A percentile compares a stretch with the other conserved stretches of the same genome.
phyloP scores from a whole-genome alignment of 2,113 vertebrate genomes.

The Chamaea fasciata region DNA sequence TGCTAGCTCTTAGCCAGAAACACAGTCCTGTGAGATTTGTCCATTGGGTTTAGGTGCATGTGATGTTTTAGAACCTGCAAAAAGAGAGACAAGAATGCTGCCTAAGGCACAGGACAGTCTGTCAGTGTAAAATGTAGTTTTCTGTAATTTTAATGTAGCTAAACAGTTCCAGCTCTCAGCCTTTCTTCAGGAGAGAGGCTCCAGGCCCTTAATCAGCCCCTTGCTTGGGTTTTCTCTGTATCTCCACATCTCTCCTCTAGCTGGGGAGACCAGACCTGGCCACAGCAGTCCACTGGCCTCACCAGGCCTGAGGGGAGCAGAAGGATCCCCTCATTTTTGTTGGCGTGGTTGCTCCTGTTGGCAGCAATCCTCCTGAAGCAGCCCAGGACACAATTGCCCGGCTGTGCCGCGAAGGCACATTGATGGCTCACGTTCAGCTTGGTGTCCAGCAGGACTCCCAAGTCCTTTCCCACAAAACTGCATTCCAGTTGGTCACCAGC shows the following conservation, averaged over 20 bases:
- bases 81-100: not conserved
- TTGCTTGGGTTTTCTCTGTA: not conserved
- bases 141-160: not conserved
- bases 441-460: not conserved
- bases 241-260: not conserved
- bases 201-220: not conserved
- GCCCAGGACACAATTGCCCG: not conserved
- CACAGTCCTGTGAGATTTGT: not conserved
- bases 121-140: not conserved
- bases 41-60: not conserved
- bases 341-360: not conserved
- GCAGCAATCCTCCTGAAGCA: not conserved
- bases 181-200: not conserved
- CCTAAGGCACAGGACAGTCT: not conserved
- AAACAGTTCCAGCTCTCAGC: not conserved
- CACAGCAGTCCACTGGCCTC: not conserved
- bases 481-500: not conserved
- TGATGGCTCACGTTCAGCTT: not conserved
- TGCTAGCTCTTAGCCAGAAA: not conserved
- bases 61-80: not conserved
- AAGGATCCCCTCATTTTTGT: not conserved
- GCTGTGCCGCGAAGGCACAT: not conserved
- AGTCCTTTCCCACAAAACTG: not conserved
- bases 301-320: not conserved
- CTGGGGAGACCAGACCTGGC: not conserved